phyloP scores from a whole-genome alignment of 2,797 vertebrate genomes.

The Galago senegalensis region DNA sequence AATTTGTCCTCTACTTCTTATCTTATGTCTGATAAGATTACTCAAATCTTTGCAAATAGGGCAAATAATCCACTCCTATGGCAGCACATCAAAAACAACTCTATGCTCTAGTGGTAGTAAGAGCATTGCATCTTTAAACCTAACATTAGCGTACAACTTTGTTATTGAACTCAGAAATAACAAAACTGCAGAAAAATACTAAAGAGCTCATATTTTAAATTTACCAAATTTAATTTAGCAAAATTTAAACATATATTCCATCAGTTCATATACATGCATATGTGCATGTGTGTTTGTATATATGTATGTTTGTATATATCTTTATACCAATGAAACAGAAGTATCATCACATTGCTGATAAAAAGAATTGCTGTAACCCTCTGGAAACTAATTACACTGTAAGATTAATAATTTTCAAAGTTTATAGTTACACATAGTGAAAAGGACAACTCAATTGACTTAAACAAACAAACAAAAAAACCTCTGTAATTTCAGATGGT shows the following conservation, averaged over 20 bases:
- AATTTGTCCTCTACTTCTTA: neutral
- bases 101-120: neutral
- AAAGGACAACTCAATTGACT: neutral
- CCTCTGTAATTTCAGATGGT: neutral
- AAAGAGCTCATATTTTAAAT: slow-evolving; percentile 16
- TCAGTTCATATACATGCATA: neutral
- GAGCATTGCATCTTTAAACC: neutral
- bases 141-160: neutral
- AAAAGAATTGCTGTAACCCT: neutral
- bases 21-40: neutral
- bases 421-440: neutral
- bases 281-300: neutral
- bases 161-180: neutral
- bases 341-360: neutral
- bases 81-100: neutral
- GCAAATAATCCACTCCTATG: neutral
- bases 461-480: slow-evolving; percentile 32
- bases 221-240: slow-evolving; percentile 14
- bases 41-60: neutral
- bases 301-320: neutral
- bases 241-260: neutral
- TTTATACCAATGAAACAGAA: neutral
- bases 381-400: neutral
- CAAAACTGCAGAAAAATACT: neutral
- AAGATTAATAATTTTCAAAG: neutral